These are phyloP conservation scores for Charadrius vociferus DNA, from an alignment of 2,113 vertebrate species.

Conservation along the genomic window DNA sequence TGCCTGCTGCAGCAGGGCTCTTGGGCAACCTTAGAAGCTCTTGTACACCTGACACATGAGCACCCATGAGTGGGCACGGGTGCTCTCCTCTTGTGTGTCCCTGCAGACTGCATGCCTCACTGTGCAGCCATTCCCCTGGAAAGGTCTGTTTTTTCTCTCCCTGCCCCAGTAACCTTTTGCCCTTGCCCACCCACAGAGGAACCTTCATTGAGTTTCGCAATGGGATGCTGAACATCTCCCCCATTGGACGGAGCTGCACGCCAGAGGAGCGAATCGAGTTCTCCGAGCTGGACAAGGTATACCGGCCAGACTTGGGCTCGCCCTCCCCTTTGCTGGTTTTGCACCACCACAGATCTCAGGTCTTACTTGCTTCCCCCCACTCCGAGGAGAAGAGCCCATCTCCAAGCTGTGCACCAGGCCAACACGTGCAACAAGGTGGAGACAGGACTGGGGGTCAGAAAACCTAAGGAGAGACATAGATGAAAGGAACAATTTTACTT, in stretches of 20 bases:
- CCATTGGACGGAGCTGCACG: constrained; percentile 94
- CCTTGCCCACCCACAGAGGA: constrained; percentile 76
- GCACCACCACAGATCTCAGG: accelerated
- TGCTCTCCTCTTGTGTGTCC: background rate
- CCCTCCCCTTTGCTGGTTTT: background rate
- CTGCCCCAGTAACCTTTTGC: background rate
- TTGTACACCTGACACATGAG: background rate
- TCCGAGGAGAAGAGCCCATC: background rate
- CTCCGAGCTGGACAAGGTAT: constrained; percentile 94
- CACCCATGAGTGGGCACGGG: background rate
- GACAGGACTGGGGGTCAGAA: background rate
- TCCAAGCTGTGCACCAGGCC: background rate
- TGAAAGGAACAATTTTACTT: background rate
- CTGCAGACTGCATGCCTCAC: background rate
- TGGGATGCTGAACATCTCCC: constrained; percentile 95
- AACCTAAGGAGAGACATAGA: background rate
- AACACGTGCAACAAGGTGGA: background rate
- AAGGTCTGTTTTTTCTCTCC: background rate
- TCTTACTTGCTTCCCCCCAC: background rate
- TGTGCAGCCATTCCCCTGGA: background rate
- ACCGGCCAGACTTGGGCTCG: background rate
- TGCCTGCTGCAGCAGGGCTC: background rate
- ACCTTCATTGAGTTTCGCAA: constrained; percentile 99
- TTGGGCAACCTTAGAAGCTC: background rate
- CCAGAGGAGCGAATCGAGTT: constrained; percentile 93